Evolutionary conservation across 2,113 vertebrate species (phyloP), one percentile per base, ranked within the genome.

Genomic region (Caracal caracal): DNA sequence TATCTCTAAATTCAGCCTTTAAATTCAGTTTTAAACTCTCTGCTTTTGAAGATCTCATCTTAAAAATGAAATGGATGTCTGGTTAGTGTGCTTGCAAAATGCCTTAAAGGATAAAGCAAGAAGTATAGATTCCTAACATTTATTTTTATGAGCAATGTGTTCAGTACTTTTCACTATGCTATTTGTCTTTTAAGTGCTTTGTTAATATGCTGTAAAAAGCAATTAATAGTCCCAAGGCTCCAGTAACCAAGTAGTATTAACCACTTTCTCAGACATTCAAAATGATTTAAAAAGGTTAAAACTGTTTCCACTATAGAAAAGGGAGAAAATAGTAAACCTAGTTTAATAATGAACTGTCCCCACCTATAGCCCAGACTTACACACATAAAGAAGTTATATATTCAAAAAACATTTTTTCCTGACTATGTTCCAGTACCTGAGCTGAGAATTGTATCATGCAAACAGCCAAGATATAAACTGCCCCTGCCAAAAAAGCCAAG

Each of bases 261-360:
- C 20, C 15, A 65, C 11, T 86, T 93, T 86, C n/a, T 59, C 63
- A 97, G n/a, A 68, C 6, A 70, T 51, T 66, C 43, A 76, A 95
- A 93, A 43, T 68, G 8, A 92, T 20, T 95, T 91, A 43, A 94
- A 96, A 16, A 13, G 22, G 26, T 92, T 76, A 63, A 89, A 93
- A 93, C 49, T 89, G 1, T 19, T 89, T 37, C 53, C 5, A 80
- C 28, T 17, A 85, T 11, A 66, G 33, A 53, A 80, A 94, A 92
- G 33, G 40, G 0, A 78, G 9, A 91, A 75, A 87, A 94, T 49
- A 80, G n/a, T 56, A 93, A 76, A 84, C 3, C 28, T 56, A 71
- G 3, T 63, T 86, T 75, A 84, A 84, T 28, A 93, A 73, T 26
- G 28, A 86, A 92, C 2, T 30, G 9, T 12, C 13, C 8, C 4